Evolutionary conservation across 2,797 vertebrate species (phyloP), one percentile per base, ranked within the genome.

Genomic region (Varecia variegata): DNA sequence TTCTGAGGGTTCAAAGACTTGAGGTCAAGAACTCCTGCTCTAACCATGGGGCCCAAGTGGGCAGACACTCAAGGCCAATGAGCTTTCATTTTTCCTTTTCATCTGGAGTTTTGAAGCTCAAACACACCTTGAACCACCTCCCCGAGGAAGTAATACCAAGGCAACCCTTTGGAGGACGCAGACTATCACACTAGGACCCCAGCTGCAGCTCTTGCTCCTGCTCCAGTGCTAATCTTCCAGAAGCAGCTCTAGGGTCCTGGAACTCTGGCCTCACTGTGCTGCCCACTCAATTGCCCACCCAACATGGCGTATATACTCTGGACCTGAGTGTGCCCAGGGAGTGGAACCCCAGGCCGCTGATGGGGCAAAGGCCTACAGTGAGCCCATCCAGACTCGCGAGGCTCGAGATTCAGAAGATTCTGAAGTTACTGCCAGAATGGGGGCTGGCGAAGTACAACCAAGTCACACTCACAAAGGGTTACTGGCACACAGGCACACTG

Each of bases 391-490:
- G 58, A 58, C 1, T 47, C 32, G 18, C 27, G 7, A 8, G 7
- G 47, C 40, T 76, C 3, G 0, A 18, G n/a, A 70, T 58, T 60
- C 58, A 52, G 62, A 79, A 70, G 30, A 50, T 40, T n/a, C 50
- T 14, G 3, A 25, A 79, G 27, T 11, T 27, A 50, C 1, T 12
- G 25, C 43, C 79, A 71, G 52, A 12, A 14, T 1, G 0, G 1
- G 18, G 52, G 12, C 20, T 0, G 0, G 62, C 27, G 11, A 14
- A 52, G 52, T 3, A 27, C 4, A 12, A 62, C 25, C 43, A 43
- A 30, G 27, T 11, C 14, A 43, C 0, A 0, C 81, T 67, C 13
- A 23, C 40, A 30, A 14, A 11, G 52, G 1, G 4, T 40, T 6
- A 12, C 2, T 1, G 13, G 23, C 15, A 77, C 52, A 50, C 2